A percentile compares a stretch with the other conserved stretches of the same genome.
Conservation (phyloP, 2,888 invertebrate genomes). For the Rhagophthalmus giganteus region DNA sequence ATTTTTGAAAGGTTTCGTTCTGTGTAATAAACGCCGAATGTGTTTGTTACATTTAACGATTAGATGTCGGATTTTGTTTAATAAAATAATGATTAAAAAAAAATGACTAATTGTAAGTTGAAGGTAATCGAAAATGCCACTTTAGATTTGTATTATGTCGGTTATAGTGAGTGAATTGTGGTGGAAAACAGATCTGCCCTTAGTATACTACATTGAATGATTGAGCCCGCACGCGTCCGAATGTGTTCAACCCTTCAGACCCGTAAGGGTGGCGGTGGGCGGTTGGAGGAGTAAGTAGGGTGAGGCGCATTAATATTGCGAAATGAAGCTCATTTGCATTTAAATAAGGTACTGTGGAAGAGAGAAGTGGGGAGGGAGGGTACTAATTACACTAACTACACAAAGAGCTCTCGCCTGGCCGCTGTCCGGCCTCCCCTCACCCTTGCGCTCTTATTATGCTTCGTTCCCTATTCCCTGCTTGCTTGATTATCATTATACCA, state of each 20-base stretch:
- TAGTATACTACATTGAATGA: constrained; percentile 36
- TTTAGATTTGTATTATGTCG: constrained; percentile 16
- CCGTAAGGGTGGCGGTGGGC: constrained; percentile 38
- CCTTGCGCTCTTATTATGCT: constrained; percentile 46
- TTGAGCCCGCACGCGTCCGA: constrained; percentile 39
- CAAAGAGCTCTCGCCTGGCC: constrained; percentile 58
- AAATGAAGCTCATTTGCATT: constrained; percentile 90
- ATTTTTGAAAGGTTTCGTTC: too few species aligned
- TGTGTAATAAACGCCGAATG: too few species aligned
- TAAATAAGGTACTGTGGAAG: constrained; percentile 70
- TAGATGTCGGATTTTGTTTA: too few species aligned
- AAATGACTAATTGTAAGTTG: too few species aligned
- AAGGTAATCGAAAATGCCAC: constrained; percentile 1
- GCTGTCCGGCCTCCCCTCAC: constrained; percentile 46
- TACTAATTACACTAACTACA: constrained; percentile 60
- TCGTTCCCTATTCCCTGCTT: constrained; percentile 48
- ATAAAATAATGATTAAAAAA: too few species aligned
- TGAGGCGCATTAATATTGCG: constrained; percentile 83
- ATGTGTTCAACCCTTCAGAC: constrained; percentile 40
- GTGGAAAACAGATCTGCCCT: constrained; percentile 28
- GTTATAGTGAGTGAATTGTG: constrained; percentile 22
- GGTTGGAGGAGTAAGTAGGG: constrained; percentile 48
- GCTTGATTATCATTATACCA: constrained; percentile 54
- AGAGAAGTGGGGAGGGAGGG: constrained; percentile 43
- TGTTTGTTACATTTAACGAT: too few species aligned